Evolutionary conservation across 37 sponge, comb jelly and placozoan genomes (phyloP).

Genomic region (Aphrocallistes beatrix): DNA sequence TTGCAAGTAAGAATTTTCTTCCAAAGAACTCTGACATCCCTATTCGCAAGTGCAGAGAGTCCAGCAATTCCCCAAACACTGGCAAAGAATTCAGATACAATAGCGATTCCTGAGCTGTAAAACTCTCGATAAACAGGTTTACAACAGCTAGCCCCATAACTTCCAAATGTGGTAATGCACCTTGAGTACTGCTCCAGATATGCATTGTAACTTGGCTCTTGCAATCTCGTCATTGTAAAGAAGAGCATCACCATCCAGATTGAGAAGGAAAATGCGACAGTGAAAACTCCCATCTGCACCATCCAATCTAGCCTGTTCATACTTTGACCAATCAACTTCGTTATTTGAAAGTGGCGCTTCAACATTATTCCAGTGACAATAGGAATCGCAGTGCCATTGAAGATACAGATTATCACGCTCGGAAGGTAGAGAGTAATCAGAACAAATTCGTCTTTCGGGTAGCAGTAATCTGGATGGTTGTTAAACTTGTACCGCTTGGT

Average conservation of each 20-base stretch:
- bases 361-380: not conserved
- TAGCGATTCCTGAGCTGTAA: not conserved
- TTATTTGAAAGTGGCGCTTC: not conserved
- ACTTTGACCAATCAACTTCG: not conserved
- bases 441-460: not conserved
- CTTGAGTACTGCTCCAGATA: not conserved
- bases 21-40: not conserved
- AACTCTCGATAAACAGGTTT: not conserved
- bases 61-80: not conserved
- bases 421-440: not conserved
- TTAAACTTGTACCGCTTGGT: not conserved
- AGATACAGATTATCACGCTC: not conserved
- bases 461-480: not conserved
- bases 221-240: not conserved
- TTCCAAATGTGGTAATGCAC: not conserved
- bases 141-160: not conserved
- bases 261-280: not conserved
- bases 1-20: not conserved
- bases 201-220: not conserved
- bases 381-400: not conserved
- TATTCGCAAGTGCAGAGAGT: not conserved
- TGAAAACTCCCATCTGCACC: not conserved
- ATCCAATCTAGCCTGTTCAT: not conserved
- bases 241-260: not conserved
- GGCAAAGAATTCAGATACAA: not conserved